Evolutionary conservation across 2,797 vertebrate genomes (phyloP), one percentile per base, ranked within the genome.

Genomic region (Melanotaenia nigrans): DNA sequence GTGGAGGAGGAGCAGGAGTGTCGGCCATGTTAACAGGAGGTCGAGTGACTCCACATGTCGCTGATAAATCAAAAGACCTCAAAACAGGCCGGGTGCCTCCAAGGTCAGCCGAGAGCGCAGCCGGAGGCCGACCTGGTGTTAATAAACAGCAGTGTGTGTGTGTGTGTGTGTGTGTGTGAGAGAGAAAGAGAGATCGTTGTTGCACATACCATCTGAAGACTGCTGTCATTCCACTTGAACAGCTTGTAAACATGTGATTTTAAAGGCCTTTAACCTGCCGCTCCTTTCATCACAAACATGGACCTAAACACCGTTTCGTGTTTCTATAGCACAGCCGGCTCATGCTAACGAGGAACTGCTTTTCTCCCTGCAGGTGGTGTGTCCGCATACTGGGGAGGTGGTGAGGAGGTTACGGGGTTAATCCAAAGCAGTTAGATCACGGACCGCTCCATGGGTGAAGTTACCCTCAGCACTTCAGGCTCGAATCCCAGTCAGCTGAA

Each of bases 61-160:
- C 68, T 59, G 66, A 83, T 83, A 62, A 85, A 85, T 83, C 80
- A 79, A 8, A 28, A 68, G 62, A 75, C 65, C 68, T 72, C 45
- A 24, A 53, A 71, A 58, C 45, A 54, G 61, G 68, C 68, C 5
- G 67, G 28, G 61, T 20, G 71, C 36, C 64, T 65, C 64, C 73
- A 61, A 72, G 83, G 79, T 85, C 77, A 40, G 58, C 73, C 25
- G 76, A 71, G 66, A 67, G 33, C 62, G 16, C 40, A 16, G 40
- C 14, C 40, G 40, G 40, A 42, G 40, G 14, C 42, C 45, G 56
- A 22, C 13, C n/a, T 22, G 60, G 28, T 58, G 68, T 22, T 67
- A 54, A 58, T 61, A 69, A 64, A 69, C 22, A 30, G n/a, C 22
- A 0, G 45, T 9, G 30, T 40, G 56, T n/a, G 65, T 55, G 51